Evolutionary conservation across 2,888 invertebrate genomes (phyloP).

Genomic region (Phymatocera aterrima): DNA sequence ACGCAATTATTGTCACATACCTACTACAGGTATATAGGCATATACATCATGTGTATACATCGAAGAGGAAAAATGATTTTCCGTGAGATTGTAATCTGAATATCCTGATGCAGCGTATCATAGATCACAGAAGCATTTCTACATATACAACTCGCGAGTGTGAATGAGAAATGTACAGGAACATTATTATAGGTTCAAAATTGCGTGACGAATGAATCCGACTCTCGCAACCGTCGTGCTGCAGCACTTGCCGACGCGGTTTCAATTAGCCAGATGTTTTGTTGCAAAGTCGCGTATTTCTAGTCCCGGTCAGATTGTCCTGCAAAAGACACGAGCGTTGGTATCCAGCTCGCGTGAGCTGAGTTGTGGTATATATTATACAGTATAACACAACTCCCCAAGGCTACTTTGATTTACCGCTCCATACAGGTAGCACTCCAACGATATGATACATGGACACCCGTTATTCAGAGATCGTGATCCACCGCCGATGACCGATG

Average conservation of each 20-base stretch:
- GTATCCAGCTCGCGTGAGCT: conserved; percentile 13
- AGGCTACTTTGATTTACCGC: conserved; percentile 31
- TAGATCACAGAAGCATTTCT: too few species aligned
- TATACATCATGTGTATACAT: too few species aligned
- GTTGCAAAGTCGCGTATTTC: conserved; percentile 34
- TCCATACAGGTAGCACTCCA: background rate
- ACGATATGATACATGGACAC: background rate
- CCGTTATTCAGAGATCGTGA: background rate
- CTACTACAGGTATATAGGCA: too few species aligned
- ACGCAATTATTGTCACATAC: too few species aligned
- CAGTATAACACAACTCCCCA: conserved; percentile 9
- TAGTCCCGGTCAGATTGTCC: conserved; percentile 33
- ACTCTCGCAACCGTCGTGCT: conserved; percentile 17
- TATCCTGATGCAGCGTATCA: too few species aligned
- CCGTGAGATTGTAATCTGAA: background rate
- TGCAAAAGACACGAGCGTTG: background rate
- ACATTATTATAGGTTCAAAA: too few species aligned
- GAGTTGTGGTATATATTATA: background rate
- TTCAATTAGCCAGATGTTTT: conserved; percentile 39
- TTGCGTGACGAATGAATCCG: conserved; percentile 28
- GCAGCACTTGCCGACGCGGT: conserved; percentile 13
- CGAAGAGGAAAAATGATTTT: background rate
- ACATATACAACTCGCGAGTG: background rate
- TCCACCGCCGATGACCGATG: too few species aligned
- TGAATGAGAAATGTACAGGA: background rate